Percentiles rank a stretch among this genome's conserved stretches.
phyloP scores from a whole-genome alignment of 2,888 invertebrate species.

The Epirrhoe alternata region DNA sequence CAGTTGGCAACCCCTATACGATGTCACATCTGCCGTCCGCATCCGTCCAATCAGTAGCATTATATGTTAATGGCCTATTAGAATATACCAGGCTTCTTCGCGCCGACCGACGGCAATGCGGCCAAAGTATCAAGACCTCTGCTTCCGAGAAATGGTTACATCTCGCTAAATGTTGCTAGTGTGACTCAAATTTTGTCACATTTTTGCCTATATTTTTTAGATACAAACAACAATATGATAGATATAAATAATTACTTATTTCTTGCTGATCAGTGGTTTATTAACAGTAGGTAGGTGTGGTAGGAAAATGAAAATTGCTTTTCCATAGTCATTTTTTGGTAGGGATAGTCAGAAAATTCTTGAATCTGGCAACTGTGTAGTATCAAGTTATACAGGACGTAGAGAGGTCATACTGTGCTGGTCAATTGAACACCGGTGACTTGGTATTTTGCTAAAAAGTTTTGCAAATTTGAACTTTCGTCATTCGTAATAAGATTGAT shows the following conservation, averaged over 20 bases:
- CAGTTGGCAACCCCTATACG: conserved; percentile 58
- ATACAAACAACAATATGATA: too few species aligned
- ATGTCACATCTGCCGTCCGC: conserved; percentile 79
- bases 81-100: conserved; percentile 79
- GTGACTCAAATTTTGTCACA: background rate
- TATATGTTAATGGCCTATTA: conserved; percentile 85
- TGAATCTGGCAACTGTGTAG: background rate
- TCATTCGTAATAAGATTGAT: conserved; percentile 3
- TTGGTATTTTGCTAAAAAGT: conserved; percentile 32
- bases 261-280: too few species aligned
- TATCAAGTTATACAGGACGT: conserved; percentile 17
- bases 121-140: conserved; percentile 50
- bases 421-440: conserved; percentile 52
- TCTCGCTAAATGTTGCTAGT: conserved; percentile 6
- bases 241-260: too few species aligned
- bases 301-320: background rate
- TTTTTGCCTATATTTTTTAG: background rate
- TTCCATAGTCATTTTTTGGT: background rate
- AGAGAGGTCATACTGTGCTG: conserved; percentile 53
- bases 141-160: conserved; percentile 45
- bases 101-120: conserved; percentile 61
- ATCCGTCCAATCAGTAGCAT: conserved; percentile 86
- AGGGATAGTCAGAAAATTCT: background rate
- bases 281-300: too few species aligned
- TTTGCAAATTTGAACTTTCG: conserved; percentile 40